phyloP scores from a whole-genome alignment of 1,140 invertebrate genomes.

The Magallana angulata region DNA sequence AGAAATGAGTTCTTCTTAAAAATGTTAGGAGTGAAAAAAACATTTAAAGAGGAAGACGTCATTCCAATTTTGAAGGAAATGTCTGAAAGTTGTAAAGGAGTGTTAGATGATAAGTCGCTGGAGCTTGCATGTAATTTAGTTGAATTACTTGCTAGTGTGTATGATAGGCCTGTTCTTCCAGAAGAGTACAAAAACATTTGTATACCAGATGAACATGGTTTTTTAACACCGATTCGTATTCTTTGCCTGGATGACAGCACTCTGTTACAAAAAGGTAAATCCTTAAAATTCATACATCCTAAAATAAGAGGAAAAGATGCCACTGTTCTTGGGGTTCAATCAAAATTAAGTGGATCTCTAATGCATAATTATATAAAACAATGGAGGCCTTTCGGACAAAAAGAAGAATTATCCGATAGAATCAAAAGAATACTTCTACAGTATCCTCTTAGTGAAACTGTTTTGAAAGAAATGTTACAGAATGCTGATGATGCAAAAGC shows the following conservation, averaged over 20 bases:
- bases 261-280: slow-evolving; percentile 56
- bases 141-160: background rate
- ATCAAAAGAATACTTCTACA: slow-evolving; percentile 69
- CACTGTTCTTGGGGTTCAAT: slow-evolving; percentile 62
- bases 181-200: slow-evolving; percentile 33
- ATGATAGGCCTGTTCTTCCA: background rate
- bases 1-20: slow-evolving; percentile 54
- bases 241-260: slow-evolving; percentile 66
- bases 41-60: background rate
- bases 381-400: slow-evolving; percentile 69
- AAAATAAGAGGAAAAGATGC: slow-evolving; percentile 60
- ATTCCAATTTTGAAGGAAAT: background rate
- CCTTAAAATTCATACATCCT: slow-evolving; percentile 55
- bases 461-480: slow-evolving; percentile 75
- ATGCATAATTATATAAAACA: slow-evolving; percentile 42
- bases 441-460: slow-evolving; percentile 70
- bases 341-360: slow-evolving; percentile 58
- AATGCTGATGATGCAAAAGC: slow-evolving; percentile 80
- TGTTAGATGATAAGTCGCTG: background rate
- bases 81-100: background rate
- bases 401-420: slow-evolving; percentile 71
- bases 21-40: slow-evolving; percentile 49
- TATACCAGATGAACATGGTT: slow-evolving; percentile 60
- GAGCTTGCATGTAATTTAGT: background rate
- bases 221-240: slow-evolving; percentile 45